phyloP scores from a whole-genome alignment of 2,113 vertebrate genomes.

The Sapayoa aenigma region DNA sequence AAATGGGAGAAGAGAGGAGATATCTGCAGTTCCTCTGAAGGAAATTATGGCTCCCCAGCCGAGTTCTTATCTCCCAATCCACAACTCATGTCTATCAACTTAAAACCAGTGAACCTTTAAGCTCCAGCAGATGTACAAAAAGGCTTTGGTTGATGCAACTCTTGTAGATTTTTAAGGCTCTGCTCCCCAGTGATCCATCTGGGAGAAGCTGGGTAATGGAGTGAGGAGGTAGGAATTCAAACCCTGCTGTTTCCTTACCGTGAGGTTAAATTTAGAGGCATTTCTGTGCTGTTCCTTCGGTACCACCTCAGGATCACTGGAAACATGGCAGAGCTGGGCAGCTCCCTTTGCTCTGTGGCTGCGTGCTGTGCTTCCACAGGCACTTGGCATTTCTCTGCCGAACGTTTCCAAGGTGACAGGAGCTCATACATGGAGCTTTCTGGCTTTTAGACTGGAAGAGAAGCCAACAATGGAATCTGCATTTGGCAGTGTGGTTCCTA shows the following conservation, averaged over 20 bases:
- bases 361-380: neutral
- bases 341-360: neutral
- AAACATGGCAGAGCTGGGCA: neutral
- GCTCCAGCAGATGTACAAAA: neutral
- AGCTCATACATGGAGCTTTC: conserved; percentile 50
- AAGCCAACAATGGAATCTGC: conserved; percentile 38
- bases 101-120: neutral
- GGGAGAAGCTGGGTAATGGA: fast-evolving
- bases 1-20: neutral
- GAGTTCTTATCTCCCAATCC: neutral
- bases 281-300: neutral
- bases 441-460: conserved; percentile 31
- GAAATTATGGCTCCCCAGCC: neutral
- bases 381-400: neutral
- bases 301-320: neutral
- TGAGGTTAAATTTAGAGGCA: neutral
- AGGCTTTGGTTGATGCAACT: neutral
- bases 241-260: neutral
- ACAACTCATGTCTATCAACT: neutral
- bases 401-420: conserved; percentile 68
- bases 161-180: neutral
- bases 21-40: neutral
- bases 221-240: neutral
- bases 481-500: neutral
- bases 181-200: neutral